Percentiles rank a stretch among this genome's conserved stretches.
phyloP scores from a whole-genome alignment of 2,113 vertebrate genomes.

The Copsychus sechellarum region DNA sequence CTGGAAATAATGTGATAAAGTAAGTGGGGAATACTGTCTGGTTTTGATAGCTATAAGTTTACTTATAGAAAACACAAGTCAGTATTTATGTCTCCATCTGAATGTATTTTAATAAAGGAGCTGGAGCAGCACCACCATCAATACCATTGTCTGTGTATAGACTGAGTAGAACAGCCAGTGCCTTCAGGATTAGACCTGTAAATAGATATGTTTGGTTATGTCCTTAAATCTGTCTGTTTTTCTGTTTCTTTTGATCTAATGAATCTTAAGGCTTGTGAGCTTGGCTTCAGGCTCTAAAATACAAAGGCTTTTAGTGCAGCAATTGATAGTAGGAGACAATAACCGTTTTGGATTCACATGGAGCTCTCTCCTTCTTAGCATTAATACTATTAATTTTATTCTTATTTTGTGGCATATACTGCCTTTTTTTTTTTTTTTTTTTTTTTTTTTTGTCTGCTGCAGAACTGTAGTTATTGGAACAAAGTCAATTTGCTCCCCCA shows the following conservation, averaged over 20 bases:
- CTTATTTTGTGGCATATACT: background rate
- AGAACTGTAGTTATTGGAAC: constrained; percentile 8
- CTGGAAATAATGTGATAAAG: background rate
- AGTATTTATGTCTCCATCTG: background rate
- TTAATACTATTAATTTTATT: constrained; percentile 23
- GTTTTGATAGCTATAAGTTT: background rate
- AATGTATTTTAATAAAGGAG: background rate
- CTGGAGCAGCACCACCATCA: background rate
- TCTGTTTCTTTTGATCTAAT: constrained; percentile 57
- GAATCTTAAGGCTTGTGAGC: constrained; percentile 26
- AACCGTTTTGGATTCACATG: background rate
- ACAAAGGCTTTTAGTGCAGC: background rate
- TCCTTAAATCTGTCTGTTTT: constrained; percentile 52
- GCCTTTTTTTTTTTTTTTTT: background rate
- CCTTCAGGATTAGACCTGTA: constrained; percentile 16
- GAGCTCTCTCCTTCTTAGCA: background rate
- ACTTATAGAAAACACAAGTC: background rate
- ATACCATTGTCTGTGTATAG: background rate
- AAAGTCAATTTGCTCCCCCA: background rate
- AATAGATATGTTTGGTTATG: constrained; percentile 46
- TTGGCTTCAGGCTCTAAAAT: constrained; percentile 55
- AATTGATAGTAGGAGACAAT: constrained; percentile 1
- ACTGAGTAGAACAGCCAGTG: background rate
- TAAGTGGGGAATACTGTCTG: background rate
- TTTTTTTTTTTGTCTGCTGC: background rate